These are phyloP conservation scores for Uromys caudimaculatus DNA, from an alignment of 2,797 vertebrate genomes.

Conservation along the genomic window DNA sequence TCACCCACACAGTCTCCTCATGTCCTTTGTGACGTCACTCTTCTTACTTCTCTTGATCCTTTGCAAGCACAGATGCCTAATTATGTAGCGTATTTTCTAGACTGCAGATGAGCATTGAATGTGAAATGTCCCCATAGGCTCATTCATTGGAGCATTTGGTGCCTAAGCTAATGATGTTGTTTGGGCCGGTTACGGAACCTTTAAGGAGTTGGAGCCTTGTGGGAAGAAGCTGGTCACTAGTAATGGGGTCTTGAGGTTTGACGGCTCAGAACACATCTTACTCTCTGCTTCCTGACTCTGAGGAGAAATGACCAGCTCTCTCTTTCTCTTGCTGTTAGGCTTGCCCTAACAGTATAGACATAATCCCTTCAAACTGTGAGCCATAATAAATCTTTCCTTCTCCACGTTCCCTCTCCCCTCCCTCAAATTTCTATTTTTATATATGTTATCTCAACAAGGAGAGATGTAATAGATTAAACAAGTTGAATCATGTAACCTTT, in stretches of 20 bases:
- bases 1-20: not conserved
- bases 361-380: not conserved
- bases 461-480: not conserved
- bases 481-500: not conserved
- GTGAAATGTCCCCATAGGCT: not conserved
- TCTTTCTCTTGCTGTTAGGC: not conserved
- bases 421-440: not conserved
- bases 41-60: not conserved
- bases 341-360: not conserved
- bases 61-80: not conserved
- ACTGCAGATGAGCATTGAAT: not conserved
- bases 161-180: not conserved
- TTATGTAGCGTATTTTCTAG: not conserved
- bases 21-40: not conserved
- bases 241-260: not conserved
- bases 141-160: not conserved
- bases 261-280: not conserved
- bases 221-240: not conserved
- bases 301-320: not conserved
- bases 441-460: not conserved
- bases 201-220: not conserved
- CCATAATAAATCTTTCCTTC: not conserved
- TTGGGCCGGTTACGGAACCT: not conserved
- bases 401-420: no score
- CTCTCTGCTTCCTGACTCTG: not conserved